Evolutionary conservation across 1,140 invertebrate genomes (phyloP).

Genomic region (Argopecten irradians): DNA sequence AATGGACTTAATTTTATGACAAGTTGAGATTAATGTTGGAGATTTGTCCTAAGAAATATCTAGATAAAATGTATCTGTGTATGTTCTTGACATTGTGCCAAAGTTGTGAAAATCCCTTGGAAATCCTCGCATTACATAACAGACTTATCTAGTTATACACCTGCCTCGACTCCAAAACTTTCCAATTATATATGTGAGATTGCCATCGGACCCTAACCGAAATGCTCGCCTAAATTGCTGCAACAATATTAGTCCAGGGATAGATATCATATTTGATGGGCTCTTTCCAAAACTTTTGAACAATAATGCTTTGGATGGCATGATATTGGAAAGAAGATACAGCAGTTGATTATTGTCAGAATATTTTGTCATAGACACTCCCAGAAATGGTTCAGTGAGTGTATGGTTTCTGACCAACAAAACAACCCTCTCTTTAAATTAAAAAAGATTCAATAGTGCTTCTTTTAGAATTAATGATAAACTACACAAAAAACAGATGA

Average conservation of each 20-base stretch:
- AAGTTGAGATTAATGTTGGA: conserved; percentile 11
- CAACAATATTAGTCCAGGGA: background rate
- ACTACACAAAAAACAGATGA: background rate
- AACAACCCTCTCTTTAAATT: background rate
- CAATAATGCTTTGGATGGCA: background rate
- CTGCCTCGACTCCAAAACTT: conserved; percentile 1
- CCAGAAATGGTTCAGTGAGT: background rate
- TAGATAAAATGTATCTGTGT: conserved; percentile 8
- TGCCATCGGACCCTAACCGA: background rate
- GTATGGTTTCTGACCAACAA: background rate
- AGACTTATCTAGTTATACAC: conserved; percentile 2
- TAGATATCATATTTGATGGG: conserved; percentile 8
- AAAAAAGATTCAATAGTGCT: background rate
- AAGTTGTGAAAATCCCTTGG: background rate
- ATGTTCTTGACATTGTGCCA: conserved; percentile 16
- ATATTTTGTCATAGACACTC: background rate
- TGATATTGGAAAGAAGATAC: background rate
- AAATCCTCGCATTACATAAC: background rate
- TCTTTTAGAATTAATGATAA: background rate
- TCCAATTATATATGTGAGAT: conserved; percentile 10
- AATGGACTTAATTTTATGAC: conserved; percentile 18
- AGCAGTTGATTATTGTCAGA: background rate
- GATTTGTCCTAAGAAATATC: conserved; percentile 22
- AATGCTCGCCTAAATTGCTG: background rate
- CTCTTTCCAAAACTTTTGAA: conserved; percentile 2